Evolutionary conservation across 2,113 vertebrate genomes (phyloP).

Genomic region (Eptesicus fuscus): DNA sequence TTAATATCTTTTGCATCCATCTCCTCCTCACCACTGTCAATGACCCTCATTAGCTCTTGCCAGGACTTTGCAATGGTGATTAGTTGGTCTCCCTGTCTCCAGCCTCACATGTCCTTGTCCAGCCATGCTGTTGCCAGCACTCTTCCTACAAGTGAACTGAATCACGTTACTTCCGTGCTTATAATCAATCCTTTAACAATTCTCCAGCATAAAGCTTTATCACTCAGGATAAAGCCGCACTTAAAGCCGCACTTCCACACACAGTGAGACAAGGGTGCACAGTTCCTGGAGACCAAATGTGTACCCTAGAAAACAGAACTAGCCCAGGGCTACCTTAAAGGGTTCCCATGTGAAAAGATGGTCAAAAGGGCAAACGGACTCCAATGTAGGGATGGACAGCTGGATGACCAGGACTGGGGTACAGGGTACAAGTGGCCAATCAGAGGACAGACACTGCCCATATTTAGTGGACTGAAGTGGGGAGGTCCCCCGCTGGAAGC

Average conservation of each 20-base stretch:
- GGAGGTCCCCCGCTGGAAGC: not conserved
- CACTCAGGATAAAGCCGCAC: not conserved
- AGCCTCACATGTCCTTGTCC: not conserved
- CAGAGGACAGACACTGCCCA: not conserved
- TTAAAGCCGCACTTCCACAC: not conserved
- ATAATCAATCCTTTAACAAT: not conserved
- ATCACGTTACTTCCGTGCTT: not conserved
- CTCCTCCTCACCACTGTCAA: not conserved
- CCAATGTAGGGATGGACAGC: not conserved
- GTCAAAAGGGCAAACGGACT: not conserved
- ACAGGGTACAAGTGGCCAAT: not conserved
- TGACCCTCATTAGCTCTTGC: not conserved
- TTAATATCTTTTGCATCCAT: not conserved
- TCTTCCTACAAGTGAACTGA: not conserved
- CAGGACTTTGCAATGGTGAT: not conserved
- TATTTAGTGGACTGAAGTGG: not conserved
- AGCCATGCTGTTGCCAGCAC: not conserved
- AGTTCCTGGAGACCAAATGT: not conserved
- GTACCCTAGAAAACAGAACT: not conserved
- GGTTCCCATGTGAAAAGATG: not conserved
- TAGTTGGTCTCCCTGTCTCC: not conserved
- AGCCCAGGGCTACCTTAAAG: not conserved
- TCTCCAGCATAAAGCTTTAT: not conserved
- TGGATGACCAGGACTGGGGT: not conserved
- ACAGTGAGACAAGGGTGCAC: not conserved